Base-by-base conservation (phyloP, 2,888 invertebrate species). In the Atethmia centrago region DNA sequence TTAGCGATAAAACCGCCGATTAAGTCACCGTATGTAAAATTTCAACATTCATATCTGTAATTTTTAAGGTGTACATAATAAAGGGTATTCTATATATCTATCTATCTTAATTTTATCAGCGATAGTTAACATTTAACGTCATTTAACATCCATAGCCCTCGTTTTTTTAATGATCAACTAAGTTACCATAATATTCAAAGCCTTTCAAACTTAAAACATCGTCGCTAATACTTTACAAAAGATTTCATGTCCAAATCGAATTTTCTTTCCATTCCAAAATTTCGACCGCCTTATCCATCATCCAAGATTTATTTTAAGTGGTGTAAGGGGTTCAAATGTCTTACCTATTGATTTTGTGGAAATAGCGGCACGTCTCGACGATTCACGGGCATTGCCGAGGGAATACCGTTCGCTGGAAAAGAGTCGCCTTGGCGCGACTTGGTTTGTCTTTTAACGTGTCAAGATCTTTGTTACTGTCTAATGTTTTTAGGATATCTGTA, bases 271-370 rank as follows among this genome's bases (percentile, higher is more conserved):
- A 74, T 77, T 82, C 72, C 69, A 73, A 79, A 79, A 77, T 66
- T 79, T 61, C 64, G 64, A 79, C 69, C 59, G 65, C 63, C 87
- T 69, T 77, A 81, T 83, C 82, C 84, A 79, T 79, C 76, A 82
- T 74, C 65, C 71, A 72, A 83, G 76, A 87, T 87, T 84, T 83
- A 82, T 75, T 85, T 80, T 73, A 78, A 77, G 64, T 83, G 74
- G 77, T 78, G 85, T 77, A 82, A 86, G 65, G 64, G 79, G 83
- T 87, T 90, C 89, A 89, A 90, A 91, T 89, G 89, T 89, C 89
- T 90, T 88, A 86, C 85, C 90, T 93, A 93, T 94, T 93, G 94
- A 94, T 94, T 93, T 90, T 91, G 89, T 88, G 86, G 90, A 88
- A 91, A 92, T 90, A 89, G 88, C 88, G 83, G 85, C 90, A 90